These are phyloP conservation scores for Ranitomeya variabilis DNA, from an alignment of 2,113 vertebrate species.

Conservation along the genomic window DNA sequence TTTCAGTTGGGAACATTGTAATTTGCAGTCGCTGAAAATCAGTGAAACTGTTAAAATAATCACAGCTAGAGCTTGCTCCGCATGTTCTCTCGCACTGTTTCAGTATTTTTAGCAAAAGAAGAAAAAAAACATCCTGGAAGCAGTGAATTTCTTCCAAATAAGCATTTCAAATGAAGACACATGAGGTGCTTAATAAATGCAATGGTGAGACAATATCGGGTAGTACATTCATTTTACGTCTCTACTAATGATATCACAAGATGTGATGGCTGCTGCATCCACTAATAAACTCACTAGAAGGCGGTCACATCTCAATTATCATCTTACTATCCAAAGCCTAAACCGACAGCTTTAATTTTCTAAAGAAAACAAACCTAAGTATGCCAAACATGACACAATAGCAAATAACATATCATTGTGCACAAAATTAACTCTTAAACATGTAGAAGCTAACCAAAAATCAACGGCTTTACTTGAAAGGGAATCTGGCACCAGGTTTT, in stretches of 20 bases:
- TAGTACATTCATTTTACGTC: neutral
- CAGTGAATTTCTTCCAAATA: slow-evolving; percentile 16
- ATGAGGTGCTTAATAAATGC: neutral
- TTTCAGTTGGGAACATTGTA: slow-evolving; percentile 41
- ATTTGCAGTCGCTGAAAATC: slow-evolving; percentile 41
- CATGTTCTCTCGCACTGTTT: slow-evolving; percentile 13
- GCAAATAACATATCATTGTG: neutral
- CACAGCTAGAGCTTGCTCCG: slow-evolving; percentile 18
- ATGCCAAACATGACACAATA: neutral
- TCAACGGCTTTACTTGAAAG: neutral
- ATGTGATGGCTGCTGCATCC: neutral
- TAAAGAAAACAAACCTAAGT: neutral
- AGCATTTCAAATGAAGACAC: neutral
- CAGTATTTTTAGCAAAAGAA: neutral
- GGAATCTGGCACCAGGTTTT: neutral
- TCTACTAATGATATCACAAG: neutral
- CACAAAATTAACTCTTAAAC: neutral
- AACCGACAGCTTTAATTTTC: neutral
- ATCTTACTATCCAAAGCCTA: neutral
- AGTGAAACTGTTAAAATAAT: slow-evolving; percentile 47
- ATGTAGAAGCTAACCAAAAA: neutral
- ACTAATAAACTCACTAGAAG: neutral
- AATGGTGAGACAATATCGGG: neutral
- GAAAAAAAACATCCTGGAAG: slow-evolving; percentile 2
- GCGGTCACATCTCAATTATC: neutral